Evolutionary conservation across 2,113 vertebrate species (phyloP).

Genomic region (Rousettus leschenaultii): DNA sequence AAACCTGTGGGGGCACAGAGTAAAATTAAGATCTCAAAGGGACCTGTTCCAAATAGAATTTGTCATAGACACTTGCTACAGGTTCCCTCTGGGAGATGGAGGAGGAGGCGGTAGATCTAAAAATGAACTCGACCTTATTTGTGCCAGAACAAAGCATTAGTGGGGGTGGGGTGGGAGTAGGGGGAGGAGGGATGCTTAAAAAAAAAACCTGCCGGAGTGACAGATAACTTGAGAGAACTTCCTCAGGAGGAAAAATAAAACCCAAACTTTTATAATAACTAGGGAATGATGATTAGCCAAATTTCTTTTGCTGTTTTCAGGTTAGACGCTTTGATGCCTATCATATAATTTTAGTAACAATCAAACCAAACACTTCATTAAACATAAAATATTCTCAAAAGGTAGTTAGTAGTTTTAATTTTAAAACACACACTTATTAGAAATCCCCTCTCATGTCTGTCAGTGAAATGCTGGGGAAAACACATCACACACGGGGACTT

Average conservation of each 20-base stretch:
- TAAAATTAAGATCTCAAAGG: constrained; percentile 73
- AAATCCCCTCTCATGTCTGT: constrained; percentile 75
- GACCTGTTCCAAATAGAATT: constrained; percentile 74
- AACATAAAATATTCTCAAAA: constrained; percentile 65
- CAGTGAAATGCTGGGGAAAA: constrained; percentile 72
- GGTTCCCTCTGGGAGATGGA: constrained; percentile 72
- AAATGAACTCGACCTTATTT: constrained; percentile 74
- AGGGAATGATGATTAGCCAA: background rate
- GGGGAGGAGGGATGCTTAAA: constrained; percentile 19
- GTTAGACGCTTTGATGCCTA: constrained; percentile 19
- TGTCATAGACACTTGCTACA: constrained; percentile 70
- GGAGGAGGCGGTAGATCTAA: constrained; percentile 73
- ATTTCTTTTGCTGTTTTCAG: background rate
- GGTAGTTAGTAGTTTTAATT: constrained; percentile 73
- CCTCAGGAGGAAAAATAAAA: background rate
- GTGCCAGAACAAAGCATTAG: constrained; percentile 77
- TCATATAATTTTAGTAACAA: constrained; percentile 52
- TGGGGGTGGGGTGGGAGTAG: constrained; percentile 49
- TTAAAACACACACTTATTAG: constrained; percentile 65
- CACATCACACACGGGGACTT: constrained; percentile 61
- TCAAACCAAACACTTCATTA: constrained; percentile 69
- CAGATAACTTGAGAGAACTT: constrained; percentile 67
- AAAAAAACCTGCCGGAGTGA: constrained; percentile 20
- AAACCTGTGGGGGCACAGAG: constrained; percentile 69
- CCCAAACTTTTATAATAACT: background rate